Conservation (phyloP, 2,113 vertebrate species). For the Pelecanus crispus region DNA sequence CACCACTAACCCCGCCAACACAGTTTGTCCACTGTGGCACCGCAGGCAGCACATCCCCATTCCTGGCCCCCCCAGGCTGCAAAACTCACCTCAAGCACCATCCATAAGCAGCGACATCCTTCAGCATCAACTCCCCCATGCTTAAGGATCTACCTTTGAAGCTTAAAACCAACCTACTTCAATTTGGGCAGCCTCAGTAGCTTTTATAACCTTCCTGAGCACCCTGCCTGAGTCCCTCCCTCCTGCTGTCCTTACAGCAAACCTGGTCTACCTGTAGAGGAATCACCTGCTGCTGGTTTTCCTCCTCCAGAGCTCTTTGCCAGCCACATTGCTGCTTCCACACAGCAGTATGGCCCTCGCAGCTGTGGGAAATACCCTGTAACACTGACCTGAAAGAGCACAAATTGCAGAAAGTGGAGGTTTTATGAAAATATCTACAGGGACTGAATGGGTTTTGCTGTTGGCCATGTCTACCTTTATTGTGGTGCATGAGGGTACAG, state of each 20-base stretch:
- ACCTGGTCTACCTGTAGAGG: neutral
- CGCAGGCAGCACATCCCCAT: neutral
- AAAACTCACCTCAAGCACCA: neutral
- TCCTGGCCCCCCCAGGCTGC: neutral
- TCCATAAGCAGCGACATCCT: neutral
- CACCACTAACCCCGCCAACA: neutral
- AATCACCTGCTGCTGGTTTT: neutral
- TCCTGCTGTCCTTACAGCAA: neutral
- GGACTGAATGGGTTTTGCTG: neutral
- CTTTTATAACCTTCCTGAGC: neutral
- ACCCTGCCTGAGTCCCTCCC: neutral
- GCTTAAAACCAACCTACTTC: neutral
- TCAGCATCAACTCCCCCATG: neutral
- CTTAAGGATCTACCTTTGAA: neutral
- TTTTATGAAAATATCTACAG: neutral
- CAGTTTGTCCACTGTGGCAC: fast-evolving
- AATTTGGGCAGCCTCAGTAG: neutral
- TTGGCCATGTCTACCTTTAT: neutral
- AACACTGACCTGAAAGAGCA: neutral
- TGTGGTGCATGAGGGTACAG: neutral
- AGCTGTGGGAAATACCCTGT: neutral
- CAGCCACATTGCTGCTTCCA: neutral
- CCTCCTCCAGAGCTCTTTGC: neutral
- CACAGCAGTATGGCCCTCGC: neutral
- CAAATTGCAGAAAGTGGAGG: neutral